These are phyloP conservation scores for Cancer borealis DNA, from an alignment of 2,888 invertebrate species.

Conservation along the genomic window DNA sequence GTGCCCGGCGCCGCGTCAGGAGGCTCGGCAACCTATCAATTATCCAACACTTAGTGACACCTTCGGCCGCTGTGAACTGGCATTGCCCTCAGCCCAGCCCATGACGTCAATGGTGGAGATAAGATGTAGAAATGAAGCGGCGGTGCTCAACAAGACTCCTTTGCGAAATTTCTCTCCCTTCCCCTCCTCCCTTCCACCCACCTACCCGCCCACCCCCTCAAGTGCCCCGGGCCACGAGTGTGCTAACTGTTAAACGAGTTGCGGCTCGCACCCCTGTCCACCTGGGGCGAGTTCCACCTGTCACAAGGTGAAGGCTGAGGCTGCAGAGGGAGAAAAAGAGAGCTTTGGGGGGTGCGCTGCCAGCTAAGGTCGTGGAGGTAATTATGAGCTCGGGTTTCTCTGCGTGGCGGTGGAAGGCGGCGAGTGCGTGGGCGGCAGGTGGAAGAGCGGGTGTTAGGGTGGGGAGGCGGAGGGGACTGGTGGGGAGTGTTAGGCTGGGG, in stretches of 20 bases:
- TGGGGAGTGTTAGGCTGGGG: not conserved
- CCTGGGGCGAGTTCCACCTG: slow-evolving; percentile 45
- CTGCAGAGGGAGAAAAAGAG: slow-evolving; percentile 22
- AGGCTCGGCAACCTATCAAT: slow-evolving; percentile 44
- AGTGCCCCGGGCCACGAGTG: slow-evolving; percentile 36
- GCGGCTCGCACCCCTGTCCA: slow-evolving; percentile 49
- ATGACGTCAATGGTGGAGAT: slow-evolving; percentile 37
- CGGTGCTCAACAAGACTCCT: not conserved
- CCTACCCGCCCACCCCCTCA: not conserved
- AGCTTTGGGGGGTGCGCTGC: not conserved
- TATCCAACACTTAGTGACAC: slow-evolving; percentile 66
- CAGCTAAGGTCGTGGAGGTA: slow-evolving; percentile 40
- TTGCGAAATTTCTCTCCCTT: not conserved
- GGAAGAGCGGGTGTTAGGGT: not conserved
- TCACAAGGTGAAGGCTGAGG: slow-evolving; percentile 51
- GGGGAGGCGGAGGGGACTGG: not conserved
- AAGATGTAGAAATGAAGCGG: not conserved
- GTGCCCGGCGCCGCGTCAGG: slow-evolving; percentile 23
- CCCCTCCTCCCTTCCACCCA: not conserved
- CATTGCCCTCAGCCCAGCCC: slow-evolving; percentile 54
- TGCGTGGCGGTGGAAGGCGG: not conserved
- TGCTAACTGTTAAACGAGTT: slow-evolving; percentile 63
- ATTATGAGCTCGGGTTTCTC: slow-evolving; percentile 49
- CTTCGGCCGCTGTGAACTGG: slow-evolving; percentile 55
- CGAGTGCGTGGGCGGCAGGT: not conserved